These are phyloP conservation scores for Pediacus dermestoides DNA, from an alignment of 2,888 invertebrate species.

Conservation along the genomic window DNA sequence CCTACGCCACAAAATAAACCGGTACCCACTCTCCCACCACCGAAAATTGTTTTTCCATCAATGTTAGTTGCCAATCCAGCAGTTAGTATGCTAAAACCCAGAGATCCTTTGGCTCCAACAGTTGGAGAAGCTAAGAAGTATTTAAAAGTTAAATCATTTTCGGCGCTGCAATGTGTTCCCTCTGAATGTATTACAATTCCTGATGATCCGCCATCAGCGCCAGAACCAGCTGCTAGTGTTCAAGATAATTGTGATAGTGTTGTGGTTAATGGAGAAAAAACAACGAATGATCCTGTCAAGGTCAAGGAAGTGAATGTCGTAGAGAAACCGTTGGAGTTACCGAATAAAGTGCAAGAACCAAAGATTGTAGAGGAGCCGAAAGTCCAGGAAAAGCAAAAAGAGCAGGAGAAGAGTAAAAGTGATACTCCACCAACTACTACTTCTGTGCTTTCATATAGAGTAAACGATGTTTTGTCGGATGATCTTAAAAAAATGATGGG, in stretches of 20 bases:
- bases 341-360: not conserved
- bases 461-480: constrained; percentile 18
- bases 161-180: constrained; percentile 37
- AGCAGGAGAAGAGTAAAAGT: constrained; percentile 10
- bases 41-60: not conserved
- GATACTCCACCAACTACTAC: constrained; percentile 19
- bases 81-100: too few species aligned
- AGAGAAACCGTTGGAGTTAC: constrained; percentile 3
- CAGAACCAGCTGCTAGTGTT: too few species aligned
- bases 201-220: constrained; percentile 33
- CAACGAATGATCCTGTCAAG: constrained; percentile 7
- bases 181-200: constrained; percentile 44
- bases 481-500: constrained; percentile 28
- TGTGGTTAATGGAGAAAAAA: too few species aligned
- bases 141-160: constrained; percentile 40
- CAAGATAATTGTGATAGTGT: too few species aligned
- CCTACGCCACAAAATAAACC: constrained; percentile 24
- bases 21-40: too few species aligned
- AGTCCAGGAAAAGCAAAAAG: constrained; percentile 3
- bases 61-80: too few species aligned
- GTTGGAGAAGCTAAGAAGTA: constrained; percentile 16
- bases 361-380: constrained; percentile 1
- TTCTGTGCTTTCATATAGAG: too few species aligned
- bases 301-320: constrained; percentile 7
- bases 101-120: too few species aligned